Conservation (phyloP, 2,797 vertebrate genomes). For the Myotis findleyi region DNA sequence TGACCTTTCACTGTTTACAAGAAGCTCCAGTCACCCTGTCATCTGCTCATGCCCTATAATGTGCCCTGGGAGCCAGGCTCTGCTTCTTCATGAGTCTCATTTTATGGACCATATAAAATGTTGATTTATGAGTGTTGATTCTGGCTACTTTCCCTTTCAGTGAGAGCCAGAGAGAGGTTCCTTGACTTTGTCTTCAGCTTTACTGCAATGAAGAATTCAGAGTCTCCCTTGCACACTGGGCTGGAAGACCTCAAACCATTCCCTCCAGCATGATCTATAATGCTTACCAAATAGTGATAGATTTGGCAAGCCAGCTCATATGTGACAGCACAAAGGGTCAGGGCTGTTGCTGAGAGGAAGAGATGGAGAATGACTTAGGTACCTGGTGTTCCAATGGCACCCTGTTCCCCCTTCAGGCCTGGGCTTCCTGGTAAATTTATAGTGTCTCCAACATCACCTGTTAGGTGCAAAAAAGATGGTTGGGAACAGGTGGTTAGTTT, state of each 20-base stretch:
- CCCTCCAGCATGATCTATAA: not conserved
- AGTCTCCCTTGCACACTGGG: not conserved
- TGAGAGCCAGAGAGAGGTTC: not conserved
- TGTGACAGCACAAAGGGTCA: not conserved
- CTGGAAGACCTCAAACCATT: not conserved
- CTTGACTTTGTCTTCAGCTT: not conserved
- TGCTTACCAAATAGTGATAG: rapidly evolving
- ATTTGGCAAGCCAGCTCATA: rapidly evolving
- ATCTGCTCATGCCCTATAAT: not conserved
- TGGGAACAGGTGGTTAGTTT: not conserved
- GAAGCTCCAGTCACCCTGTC: not conserved
- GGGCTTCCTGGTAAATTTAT: constrained; percentile 91
- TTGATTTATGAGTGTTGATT: not conserved
- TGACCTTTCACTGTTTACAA: not conserved
- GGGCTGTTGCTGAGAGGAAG: rapidly evolving
- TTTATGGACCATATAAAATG: not conserved
- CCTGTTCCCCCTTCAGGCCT: constrained; percentile 92
- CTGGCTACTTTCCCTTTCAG: not conserved
- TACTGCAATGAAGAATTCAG: not conserved
- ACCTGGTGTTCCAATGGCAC: constrained; percentile 91
- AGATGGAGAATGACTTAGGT: not conserved
- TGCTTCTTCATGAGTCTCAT: rapidly evolving
- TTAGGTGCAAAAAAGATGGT: constrained; percentile 39
- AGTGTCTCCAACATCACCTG: constrained; percentile 87
- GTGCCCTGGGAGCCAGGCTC: not conserved